Evolutionary conservation across 1,140 invertebrate species (phyloP).

Genomic region (Platyura marginata): DNA sequence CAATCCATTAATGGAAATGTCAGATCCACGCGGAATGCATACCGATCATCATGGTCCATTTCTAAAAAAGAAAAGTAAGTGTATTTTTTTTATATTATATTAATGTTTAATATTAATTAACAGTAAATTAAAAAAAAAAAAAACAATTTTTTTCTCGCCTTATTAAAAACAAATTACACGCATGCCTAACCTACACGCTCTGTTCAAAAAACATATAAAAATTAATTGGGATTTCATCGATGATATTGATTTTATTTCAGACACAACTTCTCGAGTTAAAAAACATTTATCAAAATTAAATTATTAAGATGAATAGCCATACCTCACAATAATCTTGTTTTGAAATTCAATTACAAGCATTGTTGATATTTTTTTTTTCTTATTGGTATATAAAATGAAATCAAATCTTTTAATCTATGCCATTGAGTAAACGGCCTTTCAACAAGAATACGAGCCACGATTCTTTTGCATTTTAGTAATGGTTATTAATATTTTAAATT

Average conservation of each 20-base stretch:
- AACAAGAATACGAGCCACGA: not conserved
- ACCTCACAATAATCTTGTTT: not conserved
- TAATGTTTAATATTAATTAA: too few relatives aligned
- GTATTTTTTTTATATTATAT: too few relatives aligned
- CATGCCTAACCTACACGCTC: not conserved
- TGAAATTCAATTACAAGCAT: not conserved
- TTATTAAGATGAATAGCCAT: not conserved
- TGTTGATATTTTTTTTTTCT: not conserved
- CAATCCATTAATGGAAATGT: constrained; percentile 47
- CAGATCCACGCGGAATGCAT: constrained; percentile 32
- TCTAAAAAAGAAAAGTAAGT: constrained; percentile 53
- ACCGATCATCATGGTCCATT: constrained; percentile 36
- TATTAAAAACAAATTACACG: too few relatives aligned
- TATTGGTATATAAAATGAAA: not conserved
- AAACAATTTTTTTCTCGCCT: too few relatives aligned
- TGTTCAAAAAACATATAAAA: not conserved
- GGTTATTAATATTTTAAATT: too few relatives aligned
- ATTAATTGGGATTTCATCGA: not conserved
- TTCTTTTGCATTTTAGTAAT: not conserved
- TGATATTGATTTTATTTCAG: not conserved
- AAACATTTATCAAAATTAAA: not conserved
- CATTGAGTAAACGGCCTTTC: not conserved
- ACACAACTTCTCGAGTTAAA: not conserved
- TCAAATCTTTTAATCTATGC: not conserved
- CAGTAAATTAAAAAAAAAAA: too few relatives aligned